phyloP scores from a whole-genome alignment of 2,113 vertebrate species.

The Serinus canaria region DNA sequence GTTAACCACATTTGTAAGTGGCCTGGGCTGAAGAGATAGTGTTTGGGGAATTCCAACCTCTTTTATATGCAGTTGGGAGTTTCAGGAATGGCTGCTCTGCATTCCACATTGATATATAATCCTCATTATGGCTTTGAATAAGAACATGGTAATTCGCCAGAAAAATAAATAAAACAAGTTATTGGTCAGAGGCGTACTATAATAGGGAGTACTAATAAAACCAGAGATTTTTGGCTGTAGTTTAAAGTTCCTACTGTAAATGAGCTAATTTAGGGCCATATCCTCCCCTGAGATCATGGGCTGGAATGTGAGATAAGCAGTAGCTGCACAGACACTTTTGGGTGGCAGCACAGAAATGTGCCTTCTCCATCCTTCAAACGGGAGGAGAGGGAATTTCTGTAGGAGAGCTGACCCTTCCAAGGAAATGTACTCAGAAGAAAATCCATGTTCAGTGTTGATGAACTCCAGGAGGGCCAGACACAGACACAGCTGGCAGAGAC shows the following conservation, averaged over 20 bases:
- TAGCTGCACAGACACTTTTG: slow-evolving; percentile 44
- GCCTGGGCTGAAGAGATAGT: slow-evolving; percentile 56
- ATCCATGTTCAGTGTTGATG: not conserved
- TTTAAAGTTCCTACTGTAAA: slow-evolving; percentile 65
- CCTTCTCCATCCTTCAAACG: not conserved
- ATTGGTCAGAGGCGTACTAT: slow-evolving; percentile 52
- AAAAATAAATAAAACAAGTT: slow-evolving; percentile 48
- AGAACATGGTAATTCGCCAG: slow-evolving; percentile 54
- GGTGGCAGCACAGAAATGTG: slow-evolving; percentile 7
- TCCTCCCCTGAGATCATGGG: slow-evolving; percentile 34
- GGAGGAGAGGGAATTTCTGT: not conserved
- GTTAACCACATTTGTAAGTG: slow-evolving; percentile 70
- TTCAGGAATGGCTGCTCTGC: slow-evolving; percentile 66
- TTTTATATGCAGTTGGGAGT: slow-evolving; percentile 59
- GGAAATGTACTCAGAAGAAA: not conserved
- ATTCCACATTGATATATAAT: slow-evolving; percentile 70
- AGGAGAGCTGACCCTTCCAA: not conserved
- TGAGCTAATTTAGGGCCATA: slow-evolving; percentile 58
- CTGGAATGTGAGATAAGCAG: slow-evolving; percentile 55
- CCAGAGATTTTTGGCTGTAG: slow-evolving; percentile 53
- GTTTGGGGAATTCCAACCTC: slow-evolving; percentile 70
- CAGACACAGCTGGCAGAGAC: not conserved
- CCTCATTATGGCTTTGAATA: slow-evolving; percentile 65
- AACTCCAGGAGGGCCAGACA: not conserved
- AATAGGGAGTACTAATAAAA: slow-evolving; percentile 57